Evolutionary conservation across 1,140 invertebrate species (phyloP).

Genomic region (Drosophila lini): DNA sequence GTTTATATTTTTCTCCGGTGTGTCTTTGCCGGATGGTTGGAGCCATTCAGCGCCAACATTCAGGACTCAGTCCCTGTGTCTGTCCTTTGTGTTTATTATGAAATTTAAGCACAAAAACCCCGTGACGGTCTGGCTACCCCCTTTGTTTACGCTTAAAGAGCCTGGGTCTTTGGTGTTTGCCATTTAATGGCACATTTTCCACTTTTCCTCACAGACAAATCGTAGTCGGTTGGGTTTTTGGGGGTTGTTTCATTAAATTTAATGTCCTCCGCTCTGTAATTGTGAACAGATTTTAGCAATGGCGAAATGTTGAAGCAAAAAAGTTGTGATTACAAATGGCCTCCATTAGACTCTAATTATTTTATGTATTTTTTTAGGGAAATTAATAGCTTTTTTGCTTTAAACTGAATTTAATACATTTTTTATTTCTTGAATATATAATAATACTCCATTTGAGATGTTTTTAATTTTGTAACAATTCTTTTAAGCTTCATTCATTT

Average conservation of each 20-base stretch:
- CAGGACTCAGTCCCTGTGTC: constrained; percentile 33
- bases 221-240: constrained; percentile 9
- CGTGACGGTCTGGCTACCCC: constrained; percentile 39
- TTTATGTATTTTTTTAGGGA: not conserved
- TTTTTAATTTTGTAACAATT: too few relatives aligned
- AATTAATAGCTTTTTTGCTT: not conserved
- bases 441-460: too few relatives aligned
- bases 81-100: constrained; percentile 72
- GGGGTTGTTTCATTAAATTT: constrained; percentile 65
- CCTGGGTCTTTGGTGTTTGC: constrained; percentile 53
- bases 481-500: not conserved
- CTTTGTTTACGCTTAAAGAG: constrained; percentile 54
- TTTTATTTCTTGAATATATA: too few relatives aligned
- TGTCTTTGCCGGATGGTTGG: constrained; percentile 69
- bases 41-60: constrained; percentile 59
- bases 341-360: constrained; percentile 1
- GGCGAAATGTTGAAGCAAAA: constrained; percentile 11
- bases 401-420: not conserved
- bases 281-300: constrained; percentile 37
- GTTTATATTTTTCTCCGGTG: not conserved
- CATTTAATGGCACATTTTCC: constrained; percentile 77
- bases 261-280: constrained; percentile 62
- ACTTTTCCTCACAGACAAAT: constrained; percentile 48
- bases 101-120: constrained; percentile 79
- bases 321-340: constrained; percentile 5